phyloP scores from a whole-genome alignment of 2,797 vertebrate species.

The Sibirionetta formosa region DNA sequence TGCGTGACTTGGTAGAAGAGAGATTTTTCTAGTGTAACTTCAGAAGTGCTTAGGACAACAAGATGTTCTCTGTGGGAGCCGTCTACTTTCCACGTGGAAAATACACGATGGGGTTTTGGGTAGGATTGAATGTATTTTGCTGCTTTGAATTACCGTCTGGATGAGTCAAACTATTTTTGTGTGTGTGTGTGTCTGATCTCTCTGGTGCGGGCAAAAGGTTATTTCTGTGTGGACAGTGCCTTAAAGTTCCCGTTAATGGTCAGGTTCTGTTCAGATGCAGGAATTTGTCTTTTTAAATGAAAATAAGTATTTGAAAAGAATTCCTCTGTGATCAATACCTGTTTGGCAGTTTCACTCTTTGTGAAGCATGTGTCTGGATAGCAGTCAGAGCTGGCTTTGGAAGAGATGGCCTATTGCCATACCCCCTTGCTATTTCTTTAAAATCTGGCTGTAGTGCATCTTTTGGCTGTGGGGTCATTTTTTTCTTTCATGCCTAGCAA shows the following conservation, averaged over 20 bases:
- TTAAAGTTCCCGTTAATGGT: neutral
- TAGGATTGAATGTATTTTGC: constrained; percentile 50
- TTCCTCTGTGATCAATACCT: constrained; percentile 33
- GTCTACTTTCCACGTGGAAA: constrained; percentile 54
- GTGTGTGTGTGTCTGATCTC: neutral
- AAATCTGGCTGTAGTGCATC: constrained; percentile 7
- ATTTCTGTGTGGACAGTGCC: neutral
- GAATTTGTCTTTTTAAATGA: neutral
- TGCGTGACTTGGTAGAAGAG: neutral
- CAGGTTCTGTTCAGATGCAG: neutral
- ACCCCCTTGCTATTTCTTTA: constrained; percentile 62
- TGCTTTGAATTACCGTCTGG: constrained; percentile 70
- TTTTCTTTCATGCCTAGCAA: neutral
- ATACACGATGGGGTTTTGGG: constrained; percentile 49
- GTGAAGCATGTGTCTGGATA: constrained; percentile 28
- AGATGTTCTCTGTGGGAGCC: constrained; percentile 55
- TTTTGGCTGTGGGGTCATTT: neutral
- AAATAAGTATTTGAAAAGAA: constrained; percentile 17
- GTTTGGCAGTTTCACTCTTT: constrained; percentile 17
- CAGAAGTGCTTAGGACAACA: constrained; percentile 47
- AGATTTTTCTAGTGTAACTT: constrained; percentile 30
- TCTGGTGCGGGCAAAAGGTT: neutral
- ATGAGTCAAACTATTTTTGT: constrained; percentile 65
- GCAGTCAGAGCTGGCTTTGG: constrained; percentile 30
- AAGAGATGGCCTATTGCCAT: constrained; percentile 48